These are phyloP conservation scores for Sclerurus mexicanus DNA, from an alignment of 2,113 vertebrate genomes.

Conservation along the genomic window DNA sequence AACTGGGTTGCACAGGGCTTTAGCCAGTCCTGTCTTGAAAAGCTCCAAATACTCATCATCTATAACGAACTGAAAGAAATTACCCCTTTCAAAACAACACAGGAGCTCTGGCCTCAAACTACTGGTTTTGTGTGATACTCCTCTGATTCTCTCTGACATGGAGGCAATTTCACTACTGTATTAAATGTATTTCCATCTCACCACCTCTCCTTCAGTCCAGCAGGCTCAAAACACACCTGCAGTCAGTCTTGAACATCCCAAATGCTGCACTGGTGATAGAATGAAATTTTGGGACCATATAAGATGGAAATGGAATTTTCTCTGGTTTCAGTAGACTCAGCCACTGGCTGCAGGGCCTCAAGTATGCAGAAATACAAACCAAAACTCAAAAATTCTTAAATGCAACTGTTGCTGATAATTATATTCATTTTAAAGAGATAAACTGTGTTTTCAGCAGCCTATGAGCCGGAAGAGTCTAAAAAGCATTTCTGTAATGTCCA, in stretches of 20 bases:
- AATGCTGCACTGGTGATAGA: not conserved
- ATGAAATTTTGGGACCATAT: not conserved
- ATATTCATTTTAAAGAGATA: not conserved
- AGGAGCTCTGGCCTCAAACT: not conserved
- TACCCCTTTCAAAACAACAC: not conserved
- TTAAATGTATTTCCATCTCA: not conserved
- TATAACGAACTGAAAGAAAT: not conserved
- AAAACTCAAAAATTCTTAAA: not conserved
- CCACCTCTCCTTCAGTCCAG: not conserved
- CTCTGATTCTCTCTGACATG: not conserved
- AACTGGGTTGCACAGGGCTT: not conserved
- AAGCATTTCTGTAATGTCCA: not conserved
- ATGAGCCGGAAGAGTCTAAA: not conserved
- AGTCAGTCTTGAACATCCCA: not conserved
- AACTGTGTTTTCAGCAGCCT: not conserved
- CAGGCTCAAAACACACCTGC: not conserved
- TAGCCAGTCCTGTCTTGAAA: not conserved
- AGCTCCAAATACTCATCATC: not conserved
- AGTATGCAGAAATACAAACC: not conserved
- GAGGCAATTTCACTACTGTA: not conserved
- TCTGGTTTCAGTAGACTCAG: not conserved
- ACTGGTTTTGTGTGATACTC: not conserved
- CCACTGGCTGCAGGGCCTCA: not conserved
- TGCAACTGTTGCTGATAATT: not conserved
- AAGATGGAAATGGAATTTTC: not conserved